Evolutionary conservation across 1,140 invertebrate species (phyloP).

Genomic region (Procambarus virginalis): DNA sequence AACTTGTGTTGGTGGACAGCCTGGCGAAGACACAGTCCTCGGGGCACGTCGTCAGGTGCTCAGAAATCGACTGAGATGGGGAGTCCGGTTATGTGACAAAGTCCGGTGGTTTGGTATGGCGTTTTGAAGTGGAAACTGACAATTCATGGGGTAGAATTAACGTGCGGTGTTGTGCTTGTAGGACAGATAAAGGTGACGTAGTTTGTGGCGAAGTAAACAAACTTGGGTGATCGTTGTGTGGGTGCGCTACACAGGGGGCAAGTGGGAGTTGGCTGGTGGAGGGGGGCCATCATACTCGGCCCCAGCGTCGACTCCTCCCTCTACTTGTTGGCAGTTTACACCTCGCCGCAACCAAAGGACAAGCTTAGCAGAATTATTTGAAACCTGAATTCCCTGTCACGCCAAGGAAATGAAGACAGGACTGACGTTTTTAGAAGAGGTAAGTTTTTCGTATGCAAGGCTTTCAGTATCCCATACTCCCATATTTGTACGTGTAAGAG

Average conservation of each 20-base stretch:
- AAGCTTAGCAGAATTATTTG: neutral
- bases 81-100: conserved; percentile 59
- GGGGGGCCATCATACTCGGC: conserved; percentile 36
- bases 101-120: conserved; percentile 54
- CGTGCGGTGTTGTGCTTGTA: neutral
- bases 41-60: conserved; percentile 1
- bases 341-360: conserved; percentile 1
- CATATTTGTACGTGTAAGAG: conserved; percentile 6
- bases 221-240: conserved; percentile 1
- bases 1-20: conserved; percentile 23
- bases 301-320: conserved; percentile 29
- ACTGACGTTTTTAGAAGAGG: neutral
- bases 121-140: conserved; percentile 55
- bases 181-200: neutral
- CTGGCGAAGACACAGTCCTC: conserved; percentile 2
- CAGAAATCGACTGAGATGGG: conserved; percentile 42
- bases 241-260: neutral
- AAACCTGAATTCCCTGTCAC: neutral
- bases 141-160: neutral
- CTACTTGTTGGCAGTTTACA: conserved; percentile 37
- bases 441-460: neutral
- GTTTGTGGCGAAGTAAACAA: neutral
- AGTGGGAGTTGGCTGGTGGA: conserved; percentile 34
- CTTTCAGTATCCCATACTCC: neutral
- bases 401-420: neutral